Conservation (phyloP, 2,888 invertebrate genomes). For the Aporophyla nigra region DNA sequence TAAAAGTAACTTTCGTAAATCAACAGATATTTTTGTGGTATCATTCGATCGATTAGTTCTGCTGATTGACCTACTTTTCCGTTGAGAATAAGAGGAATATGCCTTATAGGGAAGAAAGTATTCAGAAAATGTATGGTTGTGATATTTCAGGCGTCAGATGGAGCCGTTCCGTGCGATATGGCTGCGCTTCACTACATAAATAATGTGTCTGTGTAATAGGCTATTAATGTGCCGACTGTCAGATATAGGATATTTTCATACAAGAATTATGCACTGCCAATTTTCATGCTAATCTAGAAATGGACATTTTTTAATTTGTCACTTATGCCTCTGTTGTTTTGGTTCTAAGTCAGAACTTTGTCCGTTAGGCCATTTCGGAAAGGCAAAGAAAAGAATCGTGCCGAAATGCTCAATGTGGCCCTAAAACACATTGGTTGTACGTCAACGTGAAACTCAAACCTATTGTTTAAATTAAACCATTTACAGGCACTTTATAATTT, state of each 20-base stretch:
- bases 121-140: constrained; percentile 61
- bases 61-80: constrained; percentile 15
- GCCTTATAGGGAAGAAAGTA: constrained; percentile 31
- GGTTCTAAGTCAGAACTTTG: too few relatives aligned
- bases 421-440: background rate
- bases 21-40: background rate
- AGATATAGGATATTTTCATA: constrained; percentile 31
- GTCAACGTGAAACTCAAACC: background rate
- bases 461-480: background rate
- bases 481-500: background rate
- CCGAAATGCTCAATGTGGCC: background rate
- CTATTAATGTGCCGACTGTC: constrained; percentile 61
- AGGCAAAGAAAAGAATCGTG: too few relatives aligned
- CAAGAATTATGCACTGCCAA: constrained; percentile 12
- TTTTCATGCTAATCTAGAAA: constrained; percentile 12
- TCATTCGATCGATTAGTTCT: constrained; percentile 14
- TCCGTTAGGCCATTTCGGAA: too few relatives aligned
- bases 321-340: background rate
- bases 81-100: constrained; percentile 16
- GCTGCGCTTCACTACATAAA: constrained; percentile 52
- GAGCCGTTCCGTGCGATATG: constrained; percentile 46
- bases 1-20: constrained; percentile 1
- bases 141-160: constrained; percentile 68
- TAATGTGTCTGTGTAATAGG: constrained; percentile 61
- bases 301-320: background rate